Percentiles rank a stretch among this genome's conserved stretches.
These are phyloP conservation scores for Catamblyrhynchus diadema DNA, from an alignment of 2,797 vertebrate genomes.

Conservation along the genomic window DNA sequence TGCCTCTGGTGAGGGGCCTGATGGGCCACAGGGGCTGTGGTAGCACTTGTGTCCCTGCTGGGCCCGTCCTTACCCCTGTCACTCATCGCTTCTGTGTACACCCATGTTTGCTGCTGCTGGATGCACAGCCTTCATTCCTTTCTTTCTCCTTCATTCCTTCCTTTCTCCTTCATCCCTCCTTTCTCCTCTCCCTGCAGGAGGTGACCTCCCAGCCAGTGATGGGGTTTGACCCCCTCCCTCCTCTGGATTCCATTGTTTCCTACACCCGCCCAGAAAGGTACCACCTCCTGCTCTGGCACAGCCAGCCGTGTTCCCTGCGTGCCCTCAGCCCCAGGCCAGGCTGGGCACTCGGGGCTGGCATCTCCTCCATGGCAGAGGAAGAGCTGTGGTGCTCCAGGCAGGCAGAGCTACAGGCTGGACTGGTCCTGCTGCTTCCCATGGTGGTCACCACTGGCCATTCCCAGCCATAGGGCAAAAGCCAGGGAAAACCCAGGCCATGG, in stretches of 20 bases:
- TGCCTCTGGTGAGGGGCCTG: constrained; percentile 85
- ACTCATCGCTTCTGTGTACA: rapidly evolving
- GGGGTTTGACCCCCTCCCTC: constrained; percentile 94
- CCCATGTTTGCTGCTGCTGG: rapidly evolving
- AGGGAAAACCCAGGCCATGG: background rate
- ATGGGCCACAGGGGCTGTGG: rapidly evolving
- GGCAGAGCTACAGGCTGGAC: background rate
- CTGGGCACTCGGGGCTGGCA: rapidly evolving
- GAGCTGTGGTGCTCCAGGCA: background rate
- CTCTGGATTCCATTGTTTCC: constrained; percentile 87
- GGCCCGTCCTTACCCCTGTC: background rate
- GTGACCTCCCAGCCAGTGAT: constrained; percentile 93
- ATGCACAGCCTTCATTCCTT: background rate
- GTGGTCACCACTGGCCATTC: background rate
- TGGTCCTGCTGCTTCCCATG: background rate
- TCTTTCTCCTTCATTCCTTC: background rate
- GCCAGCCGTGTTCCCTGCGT: rapidly evolving
- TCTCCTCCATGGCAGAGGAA: background rate
- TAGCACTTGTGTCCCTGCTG: background rate
- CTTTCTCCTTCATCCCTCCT: background rate
- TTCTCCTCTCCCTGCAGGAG: constrained; percentile 76
- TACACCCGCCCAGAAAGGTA: constrained; percentile 94
- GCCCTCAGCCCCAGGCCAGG: background rate
- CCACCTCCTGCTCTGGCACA: background rate
- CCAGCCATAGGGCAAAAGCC: background rate